Percentiles rank a stretch among this genome's conserved stretches.
Conservation (phyloP, 2,888 invertebrate species). For the Cenopis cana region DNA sequence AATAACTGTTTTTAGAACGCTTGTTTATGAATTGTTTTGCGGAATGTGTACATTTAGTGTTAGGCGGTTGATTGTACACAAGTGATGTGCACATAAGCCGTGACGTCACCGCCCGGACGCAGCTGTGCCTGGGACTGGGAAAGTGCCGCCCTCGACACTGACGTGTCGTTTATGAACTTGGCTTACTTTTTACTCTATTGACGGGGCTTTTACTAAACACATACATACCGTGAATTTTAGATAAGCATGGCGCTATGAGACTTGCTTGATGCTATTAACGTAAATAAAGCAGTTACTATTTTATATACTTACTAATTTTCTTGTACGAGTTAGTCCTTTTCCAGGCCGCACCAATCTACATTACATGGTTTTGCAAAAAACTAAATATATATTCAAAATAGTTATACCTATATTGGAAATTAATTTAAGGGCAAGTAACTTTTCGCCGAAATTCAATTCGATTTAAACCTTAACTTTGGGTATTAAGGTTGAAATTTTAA, state of each 20-base stretch:
- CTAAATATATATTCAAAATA: too few species aligned
- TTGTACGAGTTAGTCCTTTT: too few species aligned
- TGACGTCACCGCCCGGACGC: conserved; percentile 55
- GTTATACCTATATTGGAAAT: too few species aligned
- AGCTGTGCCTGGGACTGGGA: conserved; percentile 63
- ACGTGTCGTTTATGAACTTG: conserved; percentile 70
- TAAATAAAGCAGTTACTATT: too few species aligned
- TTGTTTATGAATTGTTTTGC: background rate
- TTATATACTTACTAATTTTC: too few species aligned
- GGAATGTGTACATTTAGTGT: conserved; percentile 12
- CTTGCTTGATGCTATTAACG: background rate
- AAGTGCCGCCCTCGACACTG: conserved; percentile 63
- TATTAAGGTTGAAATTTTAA: too few species aligned
- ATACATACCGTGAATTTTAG: background rate
- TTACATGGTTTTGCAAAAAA: too few species aligned
- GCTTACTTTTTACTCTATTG: conserved; percentile 57
- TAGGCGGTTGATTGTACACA: conserved; percentile 29
- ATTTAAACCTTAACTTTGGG: too few species aligned
- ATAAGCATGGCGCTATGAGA: background rate
- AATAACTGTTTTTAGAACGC: too few species aligned
- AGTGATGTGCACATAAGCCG: conserved; percentile 28
- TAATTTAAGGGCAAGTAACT: too few species aligned
- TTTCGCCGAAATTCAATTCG: too few species aligned
- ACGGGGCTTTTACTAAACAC: conserved; percentile 3
- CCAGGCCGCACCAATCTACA: too few species aligned